Conservation (phyloP, 2,888 invertebrate species). For the Phoenoteleia sp. region DNA sequence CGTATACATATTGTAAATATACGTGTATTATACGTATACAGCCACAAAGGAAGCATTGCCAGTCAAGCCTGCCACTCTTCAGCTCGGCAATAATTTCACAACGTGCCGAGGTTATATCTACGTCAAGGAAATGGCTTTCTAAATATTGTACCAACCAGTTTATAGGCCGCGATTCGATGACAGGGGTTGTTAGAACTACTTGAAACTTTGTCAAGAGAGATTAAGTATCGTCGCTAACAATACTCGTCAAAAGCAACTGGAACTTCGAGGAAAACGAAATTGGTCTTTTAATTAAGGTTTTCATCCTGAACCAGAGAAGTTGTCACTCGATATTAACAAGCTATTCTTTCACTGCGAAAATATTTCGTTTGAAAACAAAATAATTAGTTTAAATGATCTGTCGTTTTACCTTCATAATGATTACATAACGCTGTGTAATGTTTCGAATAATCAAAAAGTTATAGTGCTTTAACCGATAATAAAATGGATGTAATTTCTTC, state of each 20-base stretch:
- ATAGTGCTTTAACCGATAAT: too few species aligned
- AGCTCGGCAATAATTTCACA: constrained; percentile 79
- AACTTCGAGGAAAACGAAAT: constrained; percentile 55
- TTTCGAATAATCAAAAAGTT: neutral
- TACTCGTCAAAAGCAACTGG: constrained; percentile 56
- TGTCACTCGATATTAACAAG: constrained; percentile 47
- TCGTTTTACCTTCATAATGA: neutral
- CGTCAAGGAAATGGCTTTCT: constrained; percentile 77
- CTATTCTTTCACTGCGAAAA: constrained; percentile 31
- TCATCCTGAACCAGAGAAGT: constrained; percentile 14
- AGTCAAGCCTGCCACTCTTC: constrained; percentile 78
- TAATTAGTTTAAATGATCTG: constrained; percentile 31
- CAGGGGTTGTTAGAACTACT: constrained; percentile 64
- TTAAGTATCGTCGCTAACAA: constrained; percentile 72
- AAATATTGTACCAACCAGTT: constrained; percentile 79
- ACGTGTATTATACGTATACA: constrained; percentile 52
- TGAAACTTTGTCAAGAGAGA: constrained; percentile 65
- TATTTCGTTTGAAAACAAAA: constrained; percentile 7
- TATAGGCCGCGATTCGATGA: constrained; percentile 71
- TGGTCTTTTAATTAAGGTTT: constrained; percentile 71
- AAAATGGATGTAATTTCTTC: neutral
- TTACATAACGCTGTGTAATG: neutral
- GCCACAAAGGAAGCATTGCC: constrained; percentile 45
- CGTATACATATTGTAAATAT: constrained; percentile 66
- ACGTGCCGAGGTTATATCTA: constrained; percentile 75